phyloP scores from a whole-genome alignment of 2,113 vertebrate species.

The Hyla sarda region DNA sequence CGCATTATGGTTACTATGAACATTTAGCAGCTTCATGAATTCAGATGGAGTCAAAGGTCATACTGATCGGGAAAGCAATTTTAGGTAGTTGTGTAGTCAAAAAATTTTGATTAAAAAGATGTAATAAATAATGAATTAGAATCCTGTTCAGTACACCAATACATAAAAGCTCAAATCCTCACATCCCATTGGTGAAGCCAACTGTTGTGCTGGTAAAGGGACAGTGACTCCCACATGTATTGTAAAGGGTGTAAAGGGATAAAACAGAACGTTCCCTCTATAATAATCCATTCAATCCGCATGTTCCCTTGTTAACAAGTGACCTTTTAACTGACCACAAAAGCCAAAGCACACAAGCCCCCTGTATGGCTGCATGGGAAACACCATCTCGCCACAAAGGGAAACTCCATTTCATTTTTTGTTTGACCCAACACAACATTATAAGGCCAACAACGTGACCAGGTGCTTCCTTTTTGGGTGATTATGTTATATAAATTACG shows the following conservation, averaged over 20 bases:
- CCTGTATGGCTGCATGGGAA: slow-evolving; percentile 25
- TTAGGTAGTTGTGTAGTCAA: background rate
- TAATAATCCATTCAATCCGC: slow-evolving; percentile 36
- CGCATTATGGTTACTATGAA: too few species aligned
- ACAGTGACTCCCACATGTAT: background rate
- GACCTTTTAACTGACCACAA: slow-evolving; percentile 52
- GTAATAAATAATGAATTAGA: too few species aligned
- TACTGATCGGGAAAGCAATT: background rate
- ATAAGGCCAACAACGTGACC: background rate
- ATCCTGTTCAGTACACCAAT: too few species aligned
- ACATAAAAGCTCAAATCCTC: background rate
- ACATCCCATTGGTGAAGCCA: background rate
- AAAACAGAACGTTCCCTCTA: slow-evolving; percentile 1
- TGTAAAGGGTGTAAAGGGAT: background rate
- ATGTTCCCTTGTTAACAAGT: slow-evolving; percentile 30
- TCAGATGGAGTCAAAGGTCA: background rate
- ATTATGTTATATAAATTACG: background rate
- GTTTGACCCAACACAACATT: slow-evolving; percentile 14
- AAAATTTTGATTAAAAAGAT: too few species aligned
- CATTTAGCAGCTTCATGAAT: too few species aligned
- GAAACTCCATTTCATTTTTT: background rate
- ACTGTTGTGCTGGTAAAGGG: background rate
- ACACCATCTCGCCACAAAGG: slow-evolving; percentile 4
- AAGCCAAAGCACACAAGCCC: slow-evolving; percentile 38
- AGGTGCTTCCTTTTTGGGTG: background rate